Percentiles rank a stretch among this genome's conserved stretches.
phyloP scores from a whole-genome alignment of 2,888 invertebrate genomes.

The Rhopalosiphum nymphaeae region DNA sequence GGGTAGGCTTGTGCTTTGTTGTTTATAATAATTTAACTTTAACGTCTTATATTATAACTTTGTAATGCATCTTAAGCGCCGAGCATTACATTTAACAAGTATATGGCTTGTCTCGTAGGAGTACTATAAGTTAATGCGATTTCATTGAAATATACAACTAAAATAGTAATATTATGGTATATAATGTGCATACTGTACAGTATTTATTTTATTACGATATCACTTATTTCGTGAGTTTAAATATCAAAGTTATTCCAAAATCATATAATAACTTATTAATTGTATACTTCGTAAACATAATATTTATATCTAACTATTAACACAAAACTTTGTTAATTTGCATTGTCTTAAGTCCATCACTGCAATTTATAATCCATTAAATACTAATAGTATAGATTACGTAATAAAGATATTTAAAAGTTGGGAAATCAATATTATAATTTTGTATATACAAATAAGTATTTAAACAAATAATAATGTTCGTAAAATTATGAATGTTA shows the following conservation, averaged over 20 bases:
- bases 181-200: not conserved
- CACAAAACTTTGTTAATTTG: not conserved
- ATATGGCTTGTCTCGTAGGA: not conserved
- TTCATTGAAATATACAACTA: not conserved
- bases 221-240: not conserved
- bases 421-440: not conserved
- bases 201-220: not conserved
- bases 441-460: not conserved
- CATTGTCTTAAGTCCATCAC: not conserved
- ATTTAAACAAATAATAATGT: not conserved
- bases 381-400: not conserved
- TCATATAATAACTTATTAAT: not conserved
- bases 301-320: not conserved
- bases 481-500: not conserved
- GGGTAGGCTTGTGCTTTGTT: not conserved
- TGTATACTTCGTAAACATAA: not conserved
- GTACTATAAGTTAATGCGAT: not conserved
- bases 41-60: not conserved
- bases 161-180: not conserved
- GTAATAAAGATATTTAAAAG: not conserved
- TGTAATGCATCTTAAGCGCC: not conserved
- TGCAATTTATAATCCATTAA: not conserved
- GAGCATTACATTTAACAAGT: not conserved
- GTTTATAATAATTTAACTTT: slow-evolving; percentile 6
- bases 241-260: slow-evolving; percentile 3